Conservation (phyloP, 2,888 invertebrate genomes). For the Hylaea fasciaria region DNA sequence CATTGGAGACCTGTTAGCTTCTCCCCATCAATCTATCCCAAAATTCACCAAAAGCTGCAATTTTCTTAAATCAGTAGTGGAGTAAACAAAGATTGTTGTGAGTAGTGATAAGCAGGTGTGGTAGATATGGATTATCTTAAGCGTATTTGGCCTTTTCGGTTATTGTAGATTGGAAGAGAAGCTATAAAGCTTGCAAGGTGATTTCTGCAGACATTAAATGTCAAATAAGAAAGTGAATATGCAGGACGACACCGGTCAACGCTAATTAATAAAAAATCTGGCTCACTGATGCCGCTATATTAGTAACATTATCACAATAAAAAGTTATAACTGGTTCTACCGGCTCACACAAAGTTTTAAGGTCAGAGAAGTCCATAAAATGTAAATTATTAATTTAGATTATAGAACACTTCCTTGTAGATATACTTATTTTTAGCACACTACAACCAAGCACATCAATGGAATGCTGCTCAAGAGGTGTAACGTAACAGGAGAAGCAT, state of each 20-base stretch:
- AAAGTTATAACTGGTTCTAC: conserved; percentile 37
- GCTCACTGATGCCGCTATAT: no score
- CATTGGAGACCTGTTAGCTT: neutral
- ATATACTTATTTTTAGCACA: conserved; percentile 1
- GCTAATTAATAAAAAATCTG: no score
- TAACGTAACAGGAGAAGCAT: conserved; percentile 20
- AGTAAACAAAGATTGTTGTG: conserved; percentile 17
- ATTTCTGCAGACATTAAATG: neutral
- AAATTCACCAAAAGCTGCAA: neutral
- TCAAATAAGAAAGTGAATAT: no score
- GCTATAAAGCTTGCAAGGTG: neutral
- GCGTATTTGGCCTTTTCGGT: conserved; percentile 13
- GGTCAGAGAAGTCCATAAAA: neutral
- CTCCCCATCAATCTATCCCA: neutral
- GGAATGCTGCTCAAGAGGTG: conserved; percentile 4
- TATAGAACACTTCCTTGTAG: conserved; percentile 32
- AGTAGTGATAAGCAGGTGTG: conserved; percentile 22
- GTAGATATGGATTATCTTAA: conserved; percentile 19
- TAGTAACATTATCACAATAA: conserved; percentile 4
- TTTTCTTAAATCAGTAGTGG: neutral
- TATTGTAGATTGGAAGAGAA: conserved; percentile 2
- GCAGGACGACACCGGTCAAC: no score
- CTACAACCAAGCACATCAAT: neutral
- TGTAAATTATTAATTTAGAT: neutral
- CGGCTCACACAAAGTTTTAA: conserved; percentile 22